phyloP scores from a whole-genome alignment of 2,888 invertebrate species.

The Cremastobaeus sp. region DNA sequence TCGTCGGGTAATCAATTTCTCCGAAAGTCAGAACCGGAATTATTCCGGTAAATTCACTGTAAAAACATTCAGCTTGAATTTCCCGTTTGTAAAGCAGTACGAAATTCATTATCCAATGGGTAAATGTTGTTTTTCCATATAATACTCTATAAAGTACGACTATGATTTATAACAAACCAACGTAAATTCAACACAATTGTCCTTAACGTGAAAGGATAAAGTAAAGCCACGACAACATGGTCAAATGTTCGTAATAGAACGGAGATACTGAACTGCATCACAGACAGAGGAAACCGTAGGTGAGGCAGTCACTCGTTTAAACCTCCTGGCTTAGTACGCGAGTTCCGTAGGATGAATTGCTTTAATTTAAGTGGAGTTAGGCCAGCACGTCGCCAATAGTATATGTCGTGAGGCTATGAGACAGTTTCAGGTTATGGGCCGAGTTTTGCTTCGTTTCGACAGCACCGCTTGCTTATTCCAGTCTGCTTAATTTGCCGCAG shows the following conservation, averaged over 20 bases:
- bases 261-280: slow-evolving; percentile 43
- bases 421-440: slow-evolving; percentile 67
- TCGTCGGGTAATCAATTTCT: too few species aligned
- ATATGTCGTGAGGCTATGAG: slow-evolving; percentile 43
- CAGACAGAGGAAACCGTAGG: slow-evolving; percentile 40
- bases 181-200: slow-evolving; percentile 43
- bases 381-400: slow-evolving; percentile 59
- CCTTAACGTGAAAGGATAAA: slow-evolving; percentile 43
- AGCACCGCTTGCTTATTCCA: slow-evolving; percentile 54
- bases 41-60: too few species aligned
- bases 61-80: too few species aligned
- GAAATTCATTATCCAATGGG: too few species aligned
- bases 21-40: too few species aligned
- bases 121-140: too few species aligned
- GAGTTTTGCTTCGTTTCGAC: slow-evolving; percentile 64
- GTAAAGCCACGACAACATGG: slow-evolving; percentile 56
- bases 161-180: slow-evolving; percentile 39
- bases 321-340: slow-evolving; percentile 71
- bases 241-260: slow-evolving; percentile 59
- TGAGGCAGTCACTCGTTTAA: slow-evolving; percentile 67
- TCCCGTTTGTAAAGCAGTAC: too few species aligned
- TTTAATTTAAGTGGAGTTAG: slow-evolving; percentile 75
- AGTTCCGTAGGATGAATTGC: slow-evolving; percentile 74
- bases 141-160: slow-evolving; percentile 5
- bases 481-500: slow-evolving; percentile 70